A percentile compares a stretch with the other conserved stretches of the same genome.
Conservation (phyloP, 2,888 invertebrate species). For the Patella ulyssiponensis region DNA sequence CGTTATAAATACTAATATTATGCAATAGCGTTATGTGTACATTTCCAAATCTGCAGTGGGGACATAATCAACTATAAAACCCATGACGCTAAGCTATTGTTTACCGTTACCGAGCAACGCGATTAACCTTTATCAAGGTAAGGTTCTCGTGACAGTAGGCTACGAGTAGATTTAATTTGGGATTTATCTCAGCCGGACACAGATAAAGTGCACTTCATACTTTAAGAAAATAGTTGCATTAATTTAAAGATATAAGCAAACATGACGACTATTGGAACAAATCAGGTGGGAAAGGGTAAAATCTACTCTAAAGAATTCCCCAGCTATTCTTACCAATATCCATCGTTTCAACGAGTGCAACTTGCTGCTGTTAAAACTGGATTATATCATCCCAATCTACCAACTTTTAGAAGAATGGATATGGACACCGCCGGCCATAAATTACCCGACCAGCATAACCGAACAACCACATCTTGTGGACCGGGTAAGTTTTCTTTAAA, state of each 20-base stretch:
- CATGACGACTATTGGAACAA: conserved; percentile 67
- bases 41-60: neutral
- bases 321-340: conserved; percentile 66
- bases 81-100: neutral
- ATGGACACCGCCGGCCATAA: conserved; percentile 69
- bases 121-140: neutral
- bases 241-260: neutral
- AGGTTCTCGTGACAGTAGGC: too few relatives aligned
- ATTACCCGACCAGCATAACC: conserved; percentile 68
- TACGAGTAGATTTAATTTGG: too few relatives aligned
- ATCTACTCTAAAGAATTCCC: conserved; percentile 63
- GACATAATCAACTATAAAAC: neutral
- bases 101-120: neutral
- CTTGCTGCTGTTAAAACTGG: conserved; percentile 68
- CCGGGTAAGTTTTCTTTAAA: conserved; percentile 50
- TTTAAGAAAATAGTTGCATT: too few relatives aligned
- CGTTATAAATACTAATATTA: too few relatives aligned
- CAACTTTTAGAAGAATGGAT: conserved; percentile 69
- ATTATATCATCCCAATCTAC: conserved; percentile 67
- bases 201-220: too few relatives aligned
- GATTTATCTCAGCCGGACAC: too few relatives aligned
- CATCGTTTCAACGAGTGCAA: conserved; percentile 61
- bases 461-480: conserved; percentile 64
- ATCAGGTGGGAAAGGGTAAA: conserved; percentile 48
- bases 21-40: too few relatives aligned